Conservation (phyloP, 2,888 invertebrate species). For the Scaptomyza cyrtandrae region DNA sequence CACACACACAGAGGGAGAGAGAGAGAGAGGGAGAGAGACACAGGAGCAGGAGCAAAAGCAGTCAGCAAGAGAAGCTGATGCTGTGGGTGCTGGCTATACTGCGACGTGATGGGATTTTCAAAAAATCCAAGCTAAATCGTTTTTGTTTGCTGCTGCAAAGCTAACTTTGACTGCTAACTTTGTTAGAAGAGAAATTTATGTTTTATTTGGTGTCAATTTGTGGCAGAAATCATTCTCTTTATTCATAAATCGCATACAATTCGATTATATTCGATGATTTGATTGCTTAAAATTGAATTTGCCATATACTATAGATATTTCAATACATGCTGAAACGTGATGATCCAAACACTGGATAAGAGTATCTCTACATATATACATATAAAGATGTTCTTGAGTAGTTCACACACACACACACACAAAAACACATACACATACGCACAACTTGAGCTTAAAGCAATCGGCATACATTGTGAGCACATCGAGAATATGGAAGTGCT, state of each 20-base stretch:
- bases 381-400: neutral
- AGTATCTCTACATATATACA: slow-evolving; percentile 2
- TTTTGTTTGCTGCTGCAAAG: slow-evolving; percentile 65
- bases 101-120: slow-evolving; percentile 73
- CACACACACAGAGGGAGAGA: too few relatives aligned
- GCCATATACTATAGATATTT: slow-evolving; percentile 54
- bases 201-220: slow-evolving; percentile 73
- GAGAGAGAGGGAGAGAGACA: neutral
- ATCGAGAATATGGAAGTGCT: slow-evolving; percentile 1
- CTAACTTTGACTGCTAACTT: slow-evolving; percentile 71
- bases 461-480: neutral
- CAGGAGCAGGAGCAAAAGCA: neutral
- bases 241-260: slow-evolving; percentile 67
- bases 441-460: slow-evolving; percentile 21
- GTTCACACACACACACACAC: neutral
- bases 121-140: slow-evolving; percentile 71
- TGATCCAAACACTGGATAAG: slow-evolving; percentile 40
- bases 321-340: slow-evolving; percentile 55
- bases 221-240: slow-evolving; percentile 69
- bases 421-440: slow-evolving; percentile 1
- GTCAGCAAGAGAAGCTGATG: slow-evolving; percentile 29
- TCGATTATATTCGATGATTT: slow-evolving; percentile 68
- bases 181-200: slow-evolving; percentile 70
- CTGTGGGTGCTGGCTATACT: slow-evolving; percentile 41
- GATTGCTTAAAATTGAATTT: slow-evolving; percentile 69